Conservation (phyloP, 2,888 invertebrate genomes). For the Caenorhabditis zanzibari region DNA sequence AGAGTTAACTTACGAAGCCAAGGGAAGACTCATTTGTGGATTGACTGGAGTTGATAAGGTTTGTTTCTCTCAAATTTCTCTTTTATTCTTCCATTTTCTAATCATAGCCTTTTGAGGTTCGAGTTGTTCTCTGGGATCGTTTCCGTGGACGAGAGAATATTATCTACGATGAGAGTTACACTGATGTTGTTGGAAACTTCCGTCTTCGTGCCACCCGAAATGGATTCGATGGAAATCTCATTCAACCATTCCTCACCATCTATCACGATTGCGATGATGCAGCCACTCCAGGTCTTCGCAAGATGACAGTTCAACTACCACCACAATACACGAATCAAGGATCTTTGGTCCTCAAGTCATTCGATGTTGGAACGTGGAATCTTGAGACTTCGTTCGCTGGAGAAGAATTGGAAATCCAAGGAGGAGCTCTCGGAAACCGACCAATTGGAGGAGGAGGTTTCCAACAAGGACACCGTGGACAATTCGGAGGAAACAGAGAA, state of each 20-base stretch:
- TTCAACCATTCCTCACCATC: conserved; percentile 64
- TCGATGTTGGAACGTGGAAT: conserved; percentile 68
- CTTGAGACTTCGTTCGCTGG: conserved; percentile 65
- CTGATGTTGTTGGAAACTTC: conserved; percentile 62
- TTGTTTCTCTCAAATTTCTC: background rate
- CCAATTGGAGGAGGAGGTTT: conserved; percentile 50
- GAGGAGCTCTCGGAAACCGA: conserved; percentile 44
- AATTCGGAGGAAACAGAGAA: conserved; percentile 53
- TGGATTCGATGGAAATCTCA: conserved; percentile 44
- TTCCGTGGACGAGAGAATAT: conserved; percentile 60
- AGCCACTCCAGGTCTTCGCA: conserved; percentile 60
- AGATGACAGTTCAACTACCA: conserved; percentile 67
- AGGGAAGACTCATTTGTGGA: conserved; percentile 62
- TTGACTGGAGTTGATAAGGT: conserved; percentile 55
- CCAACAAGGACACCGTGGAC: conserved; percentile 48
- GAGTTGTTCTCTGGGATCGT: conserved; percentile 63
- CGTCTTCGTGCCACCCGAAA: conserved; percentile 50
- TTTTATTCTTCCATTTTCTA: background rate
- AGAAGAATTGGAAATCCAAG: conserved; percentile 57
- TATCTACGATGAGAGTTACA: conserved; percentile 55
- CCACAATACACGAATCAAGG: conserved; percentile 65
- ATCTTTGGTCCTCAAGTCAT: conserved; percentile 51
- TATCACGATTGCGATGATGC: conserved; percentile 65
- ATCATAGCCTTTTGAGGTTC: conserved; percentile 39
- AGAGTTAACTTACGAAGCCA: conserved; percentile 60